phyloP scores from a whole-genome alignment of 2,797 vertebrate genomes.

The Manis crassicaudata region DNA sequence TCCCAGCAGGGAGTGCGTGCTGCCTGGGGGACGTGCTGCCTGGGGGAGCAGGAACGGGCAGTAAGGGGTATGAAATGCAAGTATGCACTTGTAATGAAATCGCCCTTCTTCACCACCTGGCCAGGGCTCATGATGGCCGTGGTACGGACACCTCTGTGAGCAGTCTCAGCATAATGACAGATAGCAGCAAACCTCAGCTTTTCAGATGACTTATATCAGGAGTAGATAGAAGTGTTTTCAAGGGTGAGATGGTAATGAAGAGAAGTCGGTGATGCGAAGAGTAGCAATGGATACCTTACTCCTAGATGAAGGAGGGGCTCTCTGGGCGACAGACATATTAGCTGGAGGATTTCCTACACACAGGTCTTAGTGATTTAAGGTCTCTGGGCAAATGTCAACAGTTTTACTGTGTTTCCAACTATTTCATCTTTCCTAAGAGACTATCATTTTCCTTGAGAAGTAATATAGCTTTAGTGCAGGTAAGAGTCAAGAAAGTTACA shows the following conservation, averaged over 20 bases:
- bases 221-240: constrained; percentile 51
- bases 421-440: not conserved
- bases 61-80: constrained; percentile 58
- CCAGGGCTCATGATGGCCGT: constrained; percentile 60
- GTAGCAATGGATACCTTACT: constrained; percentile 49
- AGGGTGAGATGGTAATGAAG: constrained; percentile 49
- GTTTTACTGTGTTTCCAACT: not conserved
- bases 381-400: constrained; percentile 18
- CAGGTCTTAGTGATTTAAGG: constrained; percentile 56
- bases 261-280: constrained; percentile 59
- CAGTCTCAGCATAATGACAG: constrained; percentile 64
- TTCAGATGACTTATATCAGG: constrained; percentile 53
- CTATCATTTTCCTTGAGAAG: constrained; percentile 41
- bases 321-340: not conserved
- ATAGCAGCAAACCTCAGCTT: constrained; percentile 58
- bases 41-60: constrained; percentile 54
- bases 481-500: not conserved
- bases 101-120: constrained; percentile 58
- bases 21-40: constrained; percentile 40
- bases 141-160: constrained; percentile 48
- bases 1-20: not conserved
- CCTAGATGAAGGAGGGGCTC: constrained; percentile 43
- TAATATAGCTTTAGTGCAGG: constrained; percentile 9
- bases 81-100: constrained; percentile 62
- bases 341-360: not conserved